Evolutionary conservation across 1,140 invertebrate species (phyloP), one percentile per base, ranked within the genome.

Genomic region (Drosophila guanche): DNA sequence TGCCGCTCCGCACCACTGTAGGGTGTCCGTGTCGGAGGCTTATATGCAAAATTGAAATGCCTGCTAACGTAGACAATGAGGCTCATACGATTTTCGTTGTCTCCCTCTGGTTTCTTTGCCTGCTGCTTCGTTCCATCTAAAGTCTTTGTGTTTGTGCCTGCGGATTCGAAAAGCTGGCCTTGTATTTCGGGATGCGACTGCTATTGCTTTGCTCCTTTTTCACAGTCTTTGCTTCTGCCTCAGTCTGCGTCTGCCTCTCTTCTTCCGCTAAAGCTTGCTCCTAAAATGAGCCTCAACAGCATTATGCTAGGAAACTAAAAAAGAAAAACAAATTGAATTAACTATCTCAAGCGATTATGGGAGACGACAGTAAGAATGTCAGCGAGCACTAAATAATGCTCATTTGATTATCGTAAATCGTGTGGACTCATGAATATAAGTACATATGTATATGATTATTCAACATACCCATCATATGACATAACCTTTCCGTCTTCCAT

Each of bases 11-110:
- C 33, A 65, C 45, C 45, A 50, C 45, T 65, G 53, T 51, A 65
- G 67, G 68, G 68, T 66, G 16, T 20, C 16, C 16, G 16, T 20
- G 68, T 66, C 48, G 50, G 22, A 54, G 33, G 41, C 42, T 47
- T 66, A 53, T 73, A 73, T 73, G 70, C 70, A 73, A 73, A 70
- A 73, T 68, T 68, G 42, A 71, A 59, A 70, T 70, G 48, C 59
- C 52, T 57, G 53, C 41, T 33, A 69, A 47, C 45, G 67, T 52
- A 70, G 67, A 70, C 67, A 70, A 65, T 63, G 51, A 65, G 54
- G 22, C 29, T 40, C 46, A 29, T 47, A 48, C 42, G 47, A 65
- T 40, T 5, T 48, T 40, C 8, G 16, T 25, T 29, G 25, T 56
- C 40, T 29, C 22, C 16, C 14, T 33, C 33, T 20, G 33, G 3